These are phyloP conservation scores for Saccopteryx bilineata DNA, from an alignment of 2,113 vertebrate species.

Conservation along the genomic window DNA sequence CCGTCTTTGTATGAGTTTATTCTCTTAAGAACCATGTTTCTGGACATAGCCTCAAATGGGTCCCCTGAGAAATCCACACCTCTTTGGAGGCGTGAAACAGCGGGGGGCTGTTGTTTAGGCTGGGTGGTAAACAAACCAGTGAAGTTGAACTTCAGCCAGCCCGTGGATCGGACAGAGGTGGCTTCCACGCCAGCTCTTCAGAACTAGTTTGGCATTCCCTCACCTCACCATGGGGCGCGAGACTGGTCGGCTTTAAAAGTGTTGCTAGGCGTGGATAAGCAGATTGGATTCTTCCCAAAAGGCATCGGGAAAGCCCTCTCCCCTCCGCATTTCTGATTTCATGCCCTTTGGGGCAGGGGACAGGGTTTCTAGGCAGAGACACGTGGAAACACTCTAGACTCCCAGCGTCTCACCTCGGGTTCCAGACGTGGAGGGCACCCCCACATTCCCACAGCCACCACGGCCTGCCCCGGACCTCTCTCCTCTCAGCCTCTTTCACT, in stretches of 20 bases:
- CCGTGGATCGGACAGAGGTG: not conserved
- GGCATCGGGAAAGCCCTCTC: not conserved
- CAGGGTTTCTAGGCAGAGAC: not conserved
- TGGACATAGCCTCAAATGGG: not conserved
- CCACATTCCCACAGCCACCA: fast-evolving
- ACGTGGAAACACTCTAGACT: not conserved
- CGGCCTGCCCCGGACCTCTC: not conserved
- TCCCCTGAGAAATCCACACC: not conserved
- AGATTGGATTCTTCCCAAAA: conserved; percentile 7
- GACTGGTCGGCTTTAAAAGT: not conserved
- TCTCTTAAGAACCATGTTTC: not conserved
- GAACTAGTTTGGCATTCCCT: not conserved
- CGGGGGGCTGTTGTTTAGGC: not conserved
- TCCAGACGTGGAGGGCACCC: not conserved
- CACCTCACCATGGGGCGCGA: not conserved
- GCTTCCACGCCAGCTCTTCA: not conserved
- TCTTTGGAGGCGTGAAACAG: not conserved
- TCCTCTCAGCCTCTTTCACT: not conserved
- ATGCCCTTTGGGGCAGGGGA: not conserved
- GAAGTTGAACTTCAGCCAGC: not conserved
- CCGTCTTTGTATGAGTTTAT: not conserved
- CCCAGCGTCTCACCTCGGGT: not conserved
- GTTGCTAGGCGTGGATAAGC: conserved; percentile 37
- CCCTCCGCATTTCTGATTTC: not conserved
- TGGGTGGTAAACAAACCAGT: not conserved